Conservation (phyloP, 1,140 invertebrate species). For the Eumaeus atala region DNA sequence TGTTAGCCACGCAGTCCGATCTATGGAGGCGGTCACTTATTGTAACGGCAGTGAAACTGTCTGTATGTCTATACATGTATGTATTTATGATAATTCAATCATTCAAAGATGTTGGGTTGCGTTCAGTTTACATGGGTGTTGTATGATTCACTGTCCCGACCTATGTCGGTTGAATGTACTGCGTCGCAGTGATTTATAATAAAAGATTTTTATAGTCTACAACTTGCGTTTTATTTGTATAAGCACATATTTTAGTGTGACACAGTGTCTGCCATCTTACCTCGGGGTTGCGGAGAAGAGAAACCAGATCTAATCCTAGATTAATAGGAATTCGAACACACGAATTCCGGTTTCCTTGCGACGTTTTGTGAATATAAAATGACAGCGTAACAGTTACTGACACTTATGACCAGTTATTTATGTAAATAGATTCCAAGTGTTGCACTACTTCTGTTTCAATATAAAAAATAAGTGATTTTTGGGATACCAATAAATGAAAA, state of each 20-base stretch:
- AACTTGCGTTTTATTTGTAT: conserved; percentile 38
- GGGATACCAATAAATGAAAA: too few species aligned
- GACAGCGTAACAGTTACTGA: too few species aligned
- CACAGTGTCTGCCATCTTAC: not conserved
- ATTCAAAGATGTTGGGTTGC: conserved; percentile 36
- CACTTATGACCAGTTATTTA: too few species aligned
- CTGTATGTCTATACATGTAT: conserved; percentile 37
- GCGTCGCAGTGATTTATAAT: conserved; percentile 67
- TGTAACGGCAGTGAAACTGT: conserved; percentile 16
- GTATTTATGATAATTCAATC: conserved; percentile 58
- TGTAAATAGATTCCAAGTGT: too few species aligned
- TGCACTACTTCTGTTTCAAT: too few species aligned
- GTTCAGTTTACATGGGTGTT: conserved; percentile 20
- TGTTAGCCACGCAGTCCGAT: conserved; percentile 1
- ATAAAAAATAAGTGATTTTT: too few species aligned
- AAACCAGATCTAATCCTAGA: too few species aligned
- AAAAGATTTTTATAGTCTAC: conserved; percentile 69
- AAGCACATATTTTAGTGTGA: conserved; percentile 7
- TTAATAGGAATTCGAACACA: too few species aligned
- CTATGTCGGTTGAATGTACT: conserved; percentile 33
- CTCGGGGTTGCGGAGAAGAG: too few species aligned
- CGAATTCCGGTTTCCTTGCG: too few species aligned
- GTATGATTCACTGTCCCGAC: conserved; percentile 47
- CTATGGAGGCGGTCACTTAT: conserved; percentile 11
- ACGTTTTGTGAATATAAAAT: too few species aligned